Percentiles rank a stretch among this genome's conserved stretches.
Evolutionary conservation across 2,113 vertebrate genomes (phyloP).

Genomic region (Uria aalge): DNA sequence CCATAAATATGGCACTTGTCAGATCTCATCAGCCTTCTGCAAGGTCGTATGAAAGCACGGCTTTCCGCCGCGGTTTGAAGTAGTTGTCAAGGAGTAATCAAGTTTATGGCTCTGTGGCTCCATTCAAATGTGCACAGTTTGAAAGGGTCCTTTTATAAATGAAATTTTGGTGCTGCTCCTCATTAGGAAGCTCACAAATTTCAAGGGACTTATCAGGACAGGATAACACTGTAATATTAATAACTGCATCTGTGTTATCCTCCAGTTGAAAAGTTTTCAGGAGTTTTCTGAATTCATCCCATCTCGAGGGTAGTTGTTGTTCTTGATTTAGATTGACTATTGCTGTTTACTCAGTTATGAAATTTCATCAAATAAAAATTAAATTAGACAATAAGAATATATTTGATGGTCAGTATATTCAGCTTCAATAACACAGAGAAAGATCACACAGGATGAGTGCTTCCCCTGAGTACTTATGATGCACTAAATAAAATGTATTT

Average conservation of each 20-base stretch:
- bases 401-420: not conserved
- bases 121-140: not conserved
- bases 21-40: slow-evolving; percentile 11
- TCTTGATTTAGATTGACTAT: not conserved
- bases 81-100: not conserved
- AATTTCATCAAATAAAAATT: not conserved
- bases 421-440: not conserved
- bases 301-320: not conserved
- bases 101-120: not conserved
- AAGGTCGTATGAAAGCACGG: not conserved
- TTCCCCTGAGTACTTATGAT: not conserved
- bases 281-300: not conserved
- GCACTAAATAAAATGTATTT: not conserved
- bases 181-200: not conserved
- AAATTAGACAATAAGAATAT: not conserved
- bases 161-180: not conserved
- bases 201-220: not conserved
- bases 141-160: not conserved
- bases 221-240: not conserved
- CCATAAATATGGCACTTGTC: slow-evolving; percentile 39
- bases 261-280: not conserved
- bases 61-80: not conserved
- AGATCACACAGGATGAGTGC: not conserved
- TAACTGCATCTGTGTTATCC: not conserved
- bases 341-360: not conserved